Percentiles rank a stretch among this genome's conserved stretches.
phyloP scores from a whole-genome alignment of 2,888 invertebrate genomes.

The Tipula vernalis region DNA sequence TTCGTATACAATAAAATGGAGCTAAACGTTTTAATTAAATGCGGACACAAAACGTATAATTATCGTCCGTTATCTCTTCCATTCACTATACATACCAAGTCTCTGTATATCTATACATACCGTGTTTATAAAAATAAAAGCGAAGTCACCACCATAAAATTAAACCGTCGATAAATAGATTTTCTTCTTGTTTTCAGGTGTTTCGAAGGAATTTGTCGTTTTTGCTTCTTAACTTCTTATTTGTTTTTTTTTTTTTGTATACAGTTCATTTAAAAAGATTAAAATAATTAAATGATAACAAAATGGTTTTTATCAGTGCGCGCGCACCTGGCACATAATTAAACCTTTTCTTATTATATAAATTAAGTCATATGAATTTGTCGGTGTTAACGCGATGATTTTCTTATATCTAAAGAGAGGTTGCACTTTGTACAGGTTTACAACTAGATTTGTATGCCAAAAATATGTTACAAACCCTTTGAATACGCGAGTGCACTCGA shows the following conservation, averaged over 20 bases:
- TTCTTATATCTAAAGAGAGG: not conserved
- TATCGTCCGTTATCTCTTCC: not conserved
- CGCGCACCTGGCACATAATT: not conserved
- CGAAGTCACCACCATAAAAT: conserved; percentile 4
- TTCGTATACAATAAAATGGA: not conserved
- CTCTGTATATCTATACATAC: not conserved
- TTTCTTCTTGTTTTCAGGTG: not conserved
- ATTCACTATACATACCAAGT: not conserved
- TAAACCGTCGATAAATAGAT: not conserved
- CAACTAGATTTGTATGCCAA: no score
- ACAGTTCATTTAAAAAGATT: not conserved
- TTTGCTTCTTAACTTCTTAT: not conserved
- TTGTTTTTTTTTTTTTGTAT: not conserved
- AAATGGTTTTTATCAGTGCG: not conserved
- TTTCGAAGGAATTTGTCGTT: not conserved
- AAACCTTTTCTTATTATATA: not conserved
- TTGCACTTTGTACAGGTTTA: not conserved
- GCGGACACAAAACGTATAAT: not conserved
- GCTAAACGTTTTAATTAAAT: not conserved
- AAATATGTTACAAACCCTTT: no score
- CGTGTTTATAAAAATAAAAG: not conserved
- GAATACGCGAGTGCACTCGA: no score
- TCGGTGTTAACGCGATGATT: not conserved
- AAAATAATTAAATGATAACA: not conserved
- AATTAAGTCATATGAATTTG: not conserved